Conservation (phyloP, 2,888 invertebrate genomes). For the Electrophaes corylata region DNA sequence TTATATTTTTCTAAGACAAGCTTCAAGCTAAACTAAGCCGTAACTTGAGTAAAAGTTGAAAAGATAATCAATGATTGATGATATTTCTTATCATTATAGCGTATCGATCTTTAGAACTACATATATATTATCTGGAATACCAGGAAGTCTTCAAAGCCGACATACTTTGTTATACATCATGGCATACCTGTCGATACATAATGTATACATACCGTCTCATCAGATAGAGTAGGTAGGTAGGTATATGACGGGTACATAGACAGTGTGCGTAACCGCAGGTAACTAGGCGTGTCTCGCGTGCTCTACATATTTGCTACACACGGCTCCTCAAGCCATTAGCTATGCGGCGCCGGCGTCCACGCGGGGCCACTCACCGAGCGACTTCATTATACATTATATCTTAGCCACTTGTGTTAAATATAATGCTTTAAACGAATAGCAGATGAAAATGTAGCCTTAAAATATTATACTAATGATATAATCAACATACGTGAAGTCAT, state of each 20-base stretch:
- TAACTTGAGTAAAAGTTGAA: no score
- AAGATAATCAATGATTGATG: no score
- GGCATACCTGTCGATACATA: background rate
- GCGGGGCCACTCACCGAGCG: conserved; percentile 15
- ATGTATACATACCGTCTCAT: conserved; percentile 1
- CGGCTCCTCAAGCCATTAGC: conserved; percentile 21
- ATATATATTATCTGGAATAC: no score
- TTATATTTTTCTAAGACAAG: no score
- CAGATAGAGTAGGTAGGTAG: conserved; percentile 1
- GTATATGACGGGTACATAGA: background rate
- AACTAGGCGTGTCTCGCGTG: conserved; percentile 35
- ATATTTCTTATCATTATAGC: no score
- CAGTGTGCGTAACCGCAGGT: conserved; percentile 21
- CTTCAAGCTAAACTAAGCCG: no score
- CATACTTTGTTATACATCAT: background rate
- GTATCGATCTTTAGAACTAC: no score
- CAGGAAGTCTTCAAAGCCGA: no score
- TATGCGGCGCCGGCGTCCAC: conserved; percentile 24
- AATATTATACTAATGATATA: no score
- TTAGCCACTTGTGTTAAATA: background rate
- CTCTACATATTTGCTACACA: conserved; percentile 32
- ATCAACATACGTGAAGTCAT: no score
- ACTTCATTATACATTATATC: background rate
- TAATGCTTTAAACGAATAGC: no score
- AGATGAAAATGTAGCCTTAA: no score